Conservation (phyloP, 2,888 invertebrate genomes). For the Rhingia campestris region DNA sequence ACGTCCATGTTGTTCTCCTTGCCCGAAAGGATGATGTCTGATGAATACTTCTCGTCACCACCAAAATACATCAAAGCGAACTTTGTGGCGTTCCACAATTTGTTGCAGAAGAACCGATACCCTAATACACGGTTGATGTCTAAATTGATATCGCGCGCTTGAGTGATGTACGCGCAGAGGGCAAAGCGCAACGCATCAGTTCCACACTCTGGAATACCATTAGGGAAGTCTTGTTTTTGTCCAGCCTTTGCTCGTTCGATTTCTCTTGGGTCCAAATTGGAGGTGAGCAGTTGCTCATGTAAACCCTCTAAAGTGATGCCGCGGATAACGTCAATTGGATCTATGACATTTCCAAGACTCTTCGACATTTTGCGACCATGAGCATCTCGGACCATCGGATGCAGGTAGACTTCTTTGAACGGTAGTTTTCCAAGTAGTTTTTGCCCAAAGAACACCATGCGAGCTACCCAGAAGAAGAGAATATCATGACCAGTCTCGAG, state of each 20-base stretch:
- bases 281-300: constrained; percentile 88
- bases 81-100: constrained; percentile 98
- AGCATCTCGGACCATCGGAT: constrained; percentile 98
- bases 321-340: constrained; percentile 96
- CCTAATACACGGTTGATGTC: constrained; percentile 97
- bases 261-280: constrained; percentile 94
- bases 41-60: constrained; percentile 83
- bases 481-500: constrained; percentile 99
- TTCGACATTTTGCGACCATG: constrained; percentile 99
- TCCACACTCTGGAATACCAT: constrained; percentile 97
- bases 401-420: constrained; percentile 95
- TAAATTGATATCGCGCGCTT: constrained; percentile 96
- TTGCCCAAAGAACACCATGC: constrained; percentile 99
- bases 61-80: constrained; percentile 92
- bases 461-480: constrained; percentile 99
- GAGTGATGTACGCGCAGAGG: constrained; percentile 93
- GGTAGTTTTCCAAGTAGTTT: constrained; percentile 95
- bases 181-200: constrained; percentile 87
- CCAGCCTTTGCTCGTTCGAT: constrained; percentile 89
- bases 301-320: constrained; percentile 93
- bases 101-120: constrained; percentile 98
- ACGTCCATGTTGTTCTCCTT: constrained; percentile 89
- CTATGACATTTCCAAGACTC: constrained; percentile 98
- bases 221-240: constrained; percentile 91
- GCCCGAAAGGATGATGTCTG: constrained; percentile 80